Percentiles rank a stretch among this genome's conserved stretches.
These are phyloP conservation scores for Sarcophaga rosellei DNA, from an alignment of 2,888 invertebrate species.

Conservation along the genomic window DNA sequence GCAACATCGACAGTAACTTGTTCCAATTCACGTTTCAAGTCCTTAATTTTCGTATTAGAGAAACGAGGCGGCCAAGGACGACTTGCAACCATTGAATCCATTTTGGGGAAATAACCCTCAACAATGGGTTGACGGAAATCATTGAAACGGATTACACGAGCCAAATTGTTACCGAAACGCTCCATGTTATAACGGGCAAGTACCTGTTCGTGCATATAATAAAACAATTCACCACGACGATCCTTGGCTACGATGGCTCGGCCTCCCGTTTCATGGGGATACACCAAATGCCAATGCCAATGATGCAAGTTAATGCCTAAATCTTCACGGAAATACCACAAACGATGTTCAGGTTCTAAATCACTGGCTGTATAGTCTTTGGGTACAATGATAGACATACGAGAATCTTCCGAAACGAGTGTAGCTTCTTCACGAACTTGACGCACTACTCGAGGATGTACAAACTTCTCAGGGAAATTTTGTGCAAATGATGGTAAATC, in stretches of 20 bases:
- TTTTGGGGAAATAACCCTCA: conserved; percentile 92
- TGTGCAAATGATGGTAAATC: conserved; percentile 85
- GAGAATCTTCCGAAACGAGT: conserved; percentile 84
- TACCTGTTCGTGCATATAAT: conserved; percentile 23
- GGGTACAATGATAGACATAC: conserved; percentile 85
- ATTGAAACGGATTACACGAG: conserved; percentile 84
- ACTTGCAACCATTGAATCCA: conserved; percentile 89
- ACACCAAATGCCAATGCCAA: no score
- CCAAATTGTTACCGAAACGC: conserved; percentile 87
- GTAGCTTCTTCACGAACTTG: conserved; percentile 83
- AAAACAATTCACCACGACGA: no score
- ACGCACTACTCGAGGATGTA: conserved; percentile 84
- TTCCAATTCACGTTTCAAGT: conserved; percentile 86
- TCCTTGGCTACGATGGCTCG: no score
- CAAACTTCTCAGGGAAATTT: conserved; percentile 85
- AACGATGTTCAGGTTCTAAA: conserved; percentile 88
- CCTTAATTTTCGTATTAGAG: conserved; percentile 81
- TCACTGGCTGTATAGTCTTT: conserved; percentile 88
- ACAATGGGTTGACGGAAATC: conserved; percentile 87
- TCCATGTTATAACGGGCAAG: conserved; percentile 87
- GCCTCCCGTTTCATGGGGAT: no score
- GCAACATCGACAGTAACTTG: conserved; percentile 86
- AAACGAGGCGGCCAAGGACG: conserved; percentile 89
- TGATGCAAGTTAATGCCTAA: no score
- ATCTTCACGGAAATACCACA: conserved; percentile 82